Evolutionary conservation across 2,113 vertebrate species (phyloP).

Genomic region (Collichthys lucidus): DNA sequence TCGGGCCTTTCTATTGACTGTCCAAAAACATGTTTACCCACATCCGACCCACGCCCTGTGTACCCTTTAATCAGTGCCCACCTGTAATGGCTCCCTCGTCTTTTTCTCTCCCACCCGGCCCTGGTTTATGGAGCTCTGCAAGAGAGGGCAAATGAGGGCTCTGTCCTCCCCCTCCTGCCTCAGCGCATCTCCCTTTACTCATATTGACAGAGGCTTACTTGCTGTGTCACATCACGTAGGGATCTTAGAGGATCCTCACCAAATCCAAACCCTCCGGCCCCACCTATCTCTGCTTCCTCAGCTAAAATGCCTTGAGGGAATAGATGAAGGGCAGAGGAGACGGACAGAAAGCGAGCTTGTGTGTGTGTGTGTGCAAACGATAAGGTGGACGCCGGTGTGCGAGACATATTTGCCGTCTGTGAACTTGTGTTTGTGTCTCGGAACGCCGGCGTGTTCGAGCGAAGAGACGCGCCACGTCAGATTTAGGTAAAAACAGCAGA

Average conservation of each 20-base stretch:
- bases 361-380: conserved; percentile 39
- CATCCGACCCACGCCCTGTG: conserved; percentile 9
- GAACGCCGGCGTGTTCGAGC: conserved; percentile 21
- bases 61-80: neutral
- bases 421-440: conserved; percentile 27
- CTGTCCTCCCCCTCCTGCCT: conserved; percentile 12
- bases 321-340: conserved; percentile 30
- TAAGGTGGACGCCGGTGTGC: conserved; percentile 24
- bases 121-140: conserved; percentile 12
- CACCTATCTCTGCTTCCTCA: conserved; percentile 24
- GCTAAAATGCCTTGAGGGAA: conserved; percentile 27
- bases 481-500: conserved; percentile 28
- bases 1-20: conserved; percentile 30
- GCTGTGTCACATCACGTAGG: conserved; percentile 20
- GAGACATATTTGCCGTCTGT: conserved; percentile 14
- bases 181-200: neutral
- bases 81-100: neutral
- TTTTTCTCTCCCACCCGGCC: neutral
- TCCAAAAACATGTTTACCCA: conserved; percentile 23
- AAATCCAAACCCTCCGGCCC: conserved; percentile 2
- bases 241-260: conserved; percentile 12
- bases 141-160: conserved; percentile 29
- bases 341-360: conserved; percentile 34
- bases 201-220: conserved; percentile 19
- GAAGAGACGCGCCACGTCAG: conserved; percentile 36